These are phyloP conservation scores for Esox lucius DNA, from an alignment of 2,797 vertebrate species.

Conservation along the genomic window DNA sequence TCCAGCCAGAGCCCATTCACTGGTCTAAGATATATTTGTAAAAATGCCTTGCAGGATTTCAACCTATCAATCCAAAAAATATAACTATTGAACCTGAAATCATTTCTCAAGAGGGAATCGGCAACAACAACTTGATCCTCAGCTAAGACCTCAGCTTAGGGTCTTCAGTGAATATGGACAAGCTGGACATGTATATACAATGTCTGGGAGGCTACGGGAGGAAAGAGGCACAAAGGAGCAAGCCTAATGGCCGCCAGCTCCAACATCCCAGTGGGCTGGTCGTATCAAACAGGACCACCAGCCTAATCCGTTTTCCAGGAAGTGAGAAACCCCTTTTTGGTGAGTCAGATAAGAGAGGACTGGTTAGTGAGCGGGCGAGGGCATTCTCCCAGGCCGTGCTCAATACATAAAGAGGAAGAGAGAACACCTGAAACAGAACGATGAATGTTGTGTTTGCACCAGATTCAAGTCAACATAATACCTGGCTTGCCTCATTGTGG, in stretches of 20 bases:
- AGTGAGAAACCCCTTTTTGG: too few relatives aligned
- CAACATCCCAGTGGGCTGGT: too few relatives aligned
- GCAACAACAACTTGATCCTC: background rate
- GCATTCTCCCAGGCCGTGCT: too few relatives aligned
- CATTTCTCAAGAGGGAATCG: background rate
- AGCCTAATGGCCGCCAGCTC: background rate
- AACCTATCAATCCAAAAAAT: background rate
- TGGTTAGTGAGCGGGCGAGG: too few relatives aligned
- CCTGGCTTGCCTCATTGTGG: too few relatives aligned
- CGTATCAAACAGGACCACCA: too few relatives aligned
- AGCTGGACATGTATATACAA: background rate
- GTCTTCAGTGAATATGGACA: background rate
- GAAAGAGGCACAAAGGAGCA: background rate
- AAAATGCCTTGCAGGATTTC: background rate
- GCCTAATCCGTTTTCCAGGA: too few relatives aligned
- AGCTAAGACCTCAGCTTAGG: background rate
- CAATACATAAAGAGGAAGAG: too few relatives aligned
- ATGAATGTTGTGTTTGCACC: too few relatives aligned
- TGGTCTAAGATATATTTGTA: background rate
- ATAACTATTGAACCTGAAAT: background rate
- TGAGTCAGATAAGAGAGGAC: too few relatives aligned
- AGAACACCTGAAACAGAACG: too few relatives aligned
- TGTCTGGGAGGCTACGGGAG: background rate
- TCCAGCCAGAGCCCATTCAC: constrained; percentile 13
- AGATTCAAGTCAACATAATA: too few relatives aligned